Base-by-base conservation (phyloP, 2,888 invertebrate genomes). In the Atrina japonica region DNA sequence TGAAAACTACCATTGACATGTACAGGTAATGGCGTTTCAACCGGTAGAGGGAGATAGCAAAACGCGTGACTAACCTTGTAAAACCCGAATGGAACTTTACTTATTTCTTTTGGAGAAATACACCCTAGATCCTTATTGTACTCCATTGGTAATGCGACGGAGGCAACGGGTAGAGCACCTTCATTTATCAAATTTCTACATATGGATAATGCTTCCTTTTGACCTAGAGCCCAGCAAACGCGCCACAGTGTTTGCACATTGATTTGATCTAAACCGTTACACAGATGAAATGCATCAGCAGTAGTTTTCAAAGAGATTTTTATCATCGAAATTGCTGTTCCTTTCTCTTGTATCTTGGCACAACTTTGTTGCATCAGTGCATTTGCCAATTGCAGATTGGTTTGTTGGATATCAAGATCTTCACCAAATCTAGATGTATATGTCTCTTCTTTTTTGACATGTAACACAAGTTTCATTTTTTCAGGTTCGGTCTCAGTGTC, bases 1-100 rank as follows among this genome's bases (percentile, higher is more conserved):
- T 86, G 77, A 76, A 89, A 89, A 9, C 81, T 77, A 1, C 84
- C 88, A 61, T 88, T 89, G 14, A 89, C 75, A 70, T 88, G 87
- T 45, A 88, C 80, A 1, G 84, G 82, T 21, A 88, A 77, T 0
- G 73, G 70, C 23, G 77, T 80, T 30, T 75, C 59, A 6, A 86
- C 76, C 27, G 88, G 86, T 14, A 88, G 73, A 0, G 88, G 89
- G 16, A 80, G 71, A 52, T 75, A 81, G 49, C 77, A 80, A 56
- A 78, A 83, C 14, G 79, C 59, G 53, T 78, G 78, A 3, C 80
- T 74, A 2, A 50, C 49, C n/a, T 69, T 61, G 59, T 76, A 83
- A 49, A 82, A 84, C 9, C 80, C 77, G 29, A 41, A 47, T 2
- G 69, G 66, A 21, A 50, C 29, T 14, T 61, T 49, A 5, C 21